Percentiles rank a stretch among this genome's conserved stretches.
phyloP scores from a whole-genome alignment of 2,888 invertebrate species.

The Linyphia triangularis region DNA sequence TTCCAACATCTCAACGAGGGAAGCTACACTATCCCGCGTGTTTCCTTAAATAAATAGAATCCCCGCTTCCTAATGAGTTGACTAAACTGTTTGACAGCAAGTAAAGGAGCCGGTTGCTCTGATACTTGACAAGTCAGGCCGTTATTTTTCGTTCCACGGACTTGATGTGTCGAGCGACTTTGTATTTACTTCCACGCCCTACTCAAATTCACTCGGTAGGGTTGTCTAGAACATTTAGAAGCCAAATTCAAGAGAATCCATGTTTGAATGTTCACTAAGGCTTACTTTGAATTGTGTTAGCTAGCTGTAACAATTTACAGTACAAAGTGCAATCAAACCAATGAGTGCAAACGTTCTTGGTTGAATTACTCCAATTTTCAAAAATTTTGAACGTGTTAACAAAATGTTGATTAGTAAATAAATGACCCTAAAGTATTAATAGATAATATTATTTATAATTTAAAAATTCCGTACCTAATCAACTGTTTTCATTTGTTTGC shows the following conservation, averaged over 20 bases:
- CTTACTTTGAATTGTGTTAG: too few relatives aligned
- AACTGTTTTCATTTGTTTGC: too few relatives aligned
- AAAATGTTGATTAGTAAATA: too few relatives aligned
- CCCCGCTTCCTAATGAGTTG: slow-evolving; percentile 55
- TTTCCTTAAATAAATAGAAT: slow-evolving; percentile 64
- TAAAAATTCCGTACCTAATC: too few relatives aligned
- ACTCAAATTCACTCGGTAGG: not conserved
- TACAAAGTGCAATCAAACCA: too few relatives aligned
- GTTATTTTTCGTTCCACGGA: slow-evolving; percentile 23
- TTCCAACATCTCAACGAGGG: slow-evolving; percentile 27
- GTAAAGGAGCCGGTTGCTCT: slow-evolving; percentile 12
- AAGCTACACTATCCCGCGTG: slow-evolving; percentile 3
- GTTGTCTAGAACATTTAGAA: not conserved
- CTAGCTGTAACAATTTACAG: too few relatives aligned
- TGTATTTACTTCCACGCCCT: not conserved
- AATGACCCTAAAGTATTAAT: too few relatives aligned
- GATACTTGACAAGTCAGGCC: slow-evolving; percentile 17
- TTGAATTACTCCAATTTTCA: too few relatives aligned
- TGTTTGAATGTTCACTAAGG: not conserved
- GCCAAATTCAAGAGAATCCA: not conserved
- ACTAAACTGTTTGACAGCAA: slow-evolving; percentile 66
- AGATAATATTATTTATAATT: too few relatives aligned
- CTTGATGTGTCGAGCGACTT: slow-evolving; percentile 34
- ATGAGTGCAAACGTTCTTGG: too few relatives aligned
- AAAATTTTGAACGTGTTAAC: too few relatives aligned